phyloP scores from a whole-genome alignment of 2,888 invertebrate genomes.

The Ernsta delagoae region DNA sequence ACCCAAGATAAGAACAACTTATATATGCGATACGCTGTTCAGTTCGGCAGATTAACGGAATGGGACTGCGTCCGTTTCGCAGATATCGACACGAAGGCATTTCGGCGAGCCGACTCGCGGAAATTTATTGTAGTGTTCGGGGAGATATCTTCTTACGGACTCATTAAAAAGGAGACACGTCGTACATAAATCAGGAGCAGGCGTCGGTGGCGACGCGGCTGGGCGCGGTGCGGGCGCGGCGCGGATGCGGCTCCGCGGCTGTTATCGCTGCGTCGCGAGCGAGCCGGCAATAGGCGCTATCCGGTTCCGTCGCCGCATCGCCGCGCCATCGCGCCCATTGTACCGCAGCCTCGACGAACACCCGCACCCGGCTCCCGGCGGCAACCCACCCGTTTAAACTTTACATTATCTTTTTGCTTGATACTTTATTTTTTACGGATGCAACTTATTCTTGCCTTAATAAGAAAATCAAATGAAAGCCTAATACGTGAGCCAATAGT shows the following conservation, averaged over 20 bases:
- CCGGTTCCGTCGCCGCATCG: constrained; percentile 79
- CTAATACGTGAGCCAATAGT: neutral
- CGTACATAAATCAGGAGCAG: constrained; percentile 81
- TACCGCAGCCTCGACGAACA: constrained; percentile 49
- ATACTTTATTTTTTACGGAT: constrained; percentile 56
- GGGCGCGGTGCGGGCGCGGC: too few species aligned
- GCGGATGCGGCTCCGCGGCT: constrained; percentile 59
- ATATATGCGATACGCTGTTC: constrained; percentile 77
- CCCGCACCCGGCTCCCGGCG: constrained; percentile 27
- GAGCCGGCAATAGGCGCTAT: constrained; percentile 82
- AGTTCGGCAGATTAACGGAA: constrained; percentile 79
- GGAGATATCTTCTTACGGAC: constrained; percentile 83
- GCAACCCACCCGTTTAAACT: constrained; percentile 60
- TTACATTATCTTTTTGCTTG: constrained; percentile 68
- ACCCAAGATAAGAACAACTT: constrained; percentile 81
- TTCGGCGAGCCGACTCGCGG: constrained; percentile 74
- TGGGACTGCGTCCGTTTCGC: constrained; percentile 76
- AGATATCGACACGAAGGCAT: constrained; percentile 80
- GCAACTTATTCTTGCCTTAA: constrained; percentile 26
- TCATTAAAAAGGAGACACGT: constrained; percentile 85
- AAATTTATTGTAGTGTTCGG: constrained; percentile 80
- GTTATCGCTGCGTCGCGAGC: constrained; percentile 71
- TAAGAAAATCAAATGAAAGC: too few species aligned
- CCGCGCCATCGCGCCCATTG: constrained; percentile 59
- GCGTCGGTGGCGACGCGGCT: constrained; percentile 54